A percentile compares a stretch with the other conserved stretches of the same genome.
Conservation (phyloP, 2,888 invertebrate species). For the Drosophila prolongata region DNA sequence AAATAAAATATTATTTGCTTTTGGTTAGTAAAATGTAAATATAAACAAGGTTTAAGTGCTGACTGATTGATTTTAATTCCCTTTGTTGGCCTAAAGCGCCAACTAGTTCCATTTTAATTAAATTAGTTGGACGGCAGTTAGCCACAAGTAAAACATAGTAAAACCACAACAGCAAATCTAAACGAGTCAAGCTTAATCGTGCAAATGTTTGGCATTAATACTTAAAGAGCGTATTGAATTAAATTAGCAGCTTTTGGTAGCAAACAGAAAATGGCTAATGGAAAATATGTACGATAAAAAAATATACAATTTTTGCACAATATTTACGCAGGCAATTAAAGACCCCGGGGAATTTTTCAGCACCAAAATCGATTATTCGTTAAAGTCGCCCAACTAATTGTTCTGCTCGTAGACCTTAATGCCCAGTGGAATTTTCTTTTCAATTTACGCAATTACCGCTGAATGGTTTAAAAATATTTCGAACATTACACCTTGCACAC, state of each 20-base stretch:
- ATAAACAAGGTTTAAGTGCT: slow-evolving; percentile 25
- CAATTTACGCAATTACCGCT: slow-evolving; percentile 22
- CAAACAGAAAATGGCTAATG: slow-evolving; percentile 12
- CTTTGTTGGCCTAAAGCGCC: slow-evolving; percentile 39
- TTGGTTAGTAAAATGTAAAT: slow-evolving; percentile 35
- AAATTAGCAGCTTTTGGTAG: slow-evolving; percentile 53
- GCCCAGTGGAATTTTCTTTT: slow-evolving; percentile 12
- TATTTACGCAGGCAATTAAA: slow-evolving; percentile 42
- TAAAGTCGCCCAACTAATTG: slow-evolving; percentile 12
- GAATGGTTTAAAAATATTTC: slow-evolving; percentile 25
- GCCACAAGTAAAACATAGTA: slow-evolving; percentile 43
- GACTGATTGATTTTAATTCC: slow-evolving; percentile 45
- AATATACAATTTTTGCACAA: slow-evolving; percentile 20
- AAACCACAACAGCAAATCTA: slow-evolving; percentile 48
- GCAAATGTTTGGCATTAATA: slow-evolving; percentile 54
- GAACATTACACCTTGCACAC: slow-evolving; percentile 11
- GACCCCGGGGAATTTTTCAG: slow-evolving; percentile 8
- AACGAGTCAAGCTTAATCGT: slow-evolving; percentile 35
- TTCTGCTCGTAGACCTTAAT: not conserved
- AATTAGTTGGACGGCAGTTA: slow-evolving; percentile 46
- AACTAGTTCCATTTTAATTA: slow-evolving; percentile 40
- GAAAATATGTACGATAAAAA: slow-evolving; percentile 13
- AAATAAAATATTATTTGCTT: slow-evolving; percentile 28
- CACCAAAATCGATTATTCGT: slow-evolving; percentile 5
- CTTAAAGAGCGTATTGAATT: slow-evolving; percentile 58